These are phyloP conservation scores for Ceriagrion tenellum DNA, from an alignment of 2,888 invertebrate genomes.

Conservation along the genomic window DNA sequence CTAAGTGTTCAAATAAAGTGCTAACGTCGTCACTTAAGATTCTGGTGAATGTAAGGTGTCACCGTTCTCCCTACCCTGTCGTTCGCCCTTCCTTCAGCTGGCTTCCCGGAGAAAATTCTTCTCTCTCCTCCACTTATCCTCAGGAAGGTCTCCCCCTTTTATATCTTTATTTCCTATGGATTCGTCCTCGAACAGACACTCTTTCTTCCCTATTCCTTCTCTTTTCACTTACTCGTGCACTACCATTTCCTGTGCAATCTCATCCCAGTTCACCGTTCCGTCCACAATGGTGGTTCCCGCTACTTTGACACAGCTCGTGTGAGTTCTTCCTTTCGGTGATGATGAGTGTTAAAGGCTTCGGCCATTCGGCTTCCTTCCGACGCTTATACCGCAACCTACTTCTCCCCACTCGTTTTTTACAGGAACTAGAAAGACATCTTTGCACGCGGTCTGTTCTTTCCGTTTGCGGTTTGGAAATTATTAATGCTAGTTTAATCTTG, in stretches of 20 bases:
- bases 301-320: too few relatives aligned
- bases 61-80: too few relatives aligned
- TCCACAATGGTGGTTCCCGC: neutral
- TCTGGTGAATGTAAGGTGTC: too few relatives aligned
- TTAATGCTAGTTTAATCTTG: too few relatives aligned
- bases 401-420: slow-evolving; percentile 67
- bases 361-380: too few relatives aligned
- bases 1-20: too few relatives aligned
- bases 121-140: slow-evolving; percentile 48
- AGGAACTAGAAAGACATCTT: too few relatives aligned
- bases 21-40: too few relatives aligned
- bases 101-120: slow-evolving; percentile 40
- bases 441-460: too few relatives aligned
- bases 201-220: slow-evolving; percentile 1
- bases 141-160: neutral
- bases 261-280: neutral
- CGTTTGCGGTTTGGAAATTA: too few relatives aligned
- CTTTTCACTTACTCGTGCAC: neutral
- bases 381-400: slow-evolving; percentile 31
- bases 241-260: neutral
- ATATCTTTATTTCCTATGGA: neutral
- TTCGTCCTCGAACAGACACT: neutral
- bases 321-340: neutral
- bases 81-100: neutral
- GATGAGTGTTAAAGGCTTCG: too few relatives aligned